Evolutionary conservation across 2,113 vertebrate genomes (phyloP).

Genomic region (Bujurquina vittata): DNA sequence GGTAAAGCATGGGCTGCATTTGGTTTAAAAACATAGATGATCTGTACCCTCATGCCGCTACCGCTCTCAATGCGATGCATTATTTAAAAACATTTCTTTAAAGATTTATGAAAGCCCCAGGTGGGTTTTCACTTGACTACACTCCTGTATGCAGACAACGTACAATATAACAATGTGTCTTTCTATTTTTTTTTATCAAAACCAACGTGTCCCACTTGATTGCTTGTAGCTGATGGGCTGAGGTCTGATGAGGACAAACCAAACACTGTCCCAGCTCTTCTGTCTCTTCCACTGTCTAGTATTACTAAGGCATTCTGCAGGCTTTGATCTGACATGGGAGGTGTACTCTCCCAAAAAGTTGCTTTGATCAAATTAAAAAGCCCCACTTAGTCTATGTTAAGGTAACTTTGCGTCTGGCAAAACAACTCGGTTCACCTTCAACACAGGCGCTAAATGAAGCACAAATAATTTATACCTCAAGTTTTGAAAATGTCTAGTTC

Average conservation of each 20-base stretch:
- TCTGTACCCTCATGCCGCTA: no score
- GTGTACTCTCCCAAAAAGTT: conserved; percentile 47
- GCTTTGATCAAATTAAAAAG: conserved; percentile 68
- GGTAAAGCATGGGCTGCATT: neutral
- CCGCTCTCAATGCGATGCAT: neutral
- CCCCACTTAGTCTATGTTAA: conserved; percentile 45
- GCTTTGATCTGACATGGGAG: conserved; percentile 59
- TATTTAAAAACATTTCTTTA: conserved; percentile 6
- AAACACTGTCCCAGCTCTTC: conserved; percentile 10
- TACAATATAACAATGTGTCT: neutral
- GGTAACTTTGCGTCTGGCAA: conserved; percentile 34
- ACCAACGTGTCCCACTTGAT: neutral
- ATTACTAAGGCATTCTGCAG: conserved; percentile 34
- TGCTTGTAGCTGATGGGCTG: neutral
- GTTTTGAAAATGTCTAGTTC: neutral
- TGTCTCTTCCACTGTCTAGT: conserved; percentile 19
- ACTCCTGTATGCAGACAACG: neutral
- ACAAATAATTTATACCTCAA: neutral
- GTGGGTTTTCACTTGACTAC: neutral
- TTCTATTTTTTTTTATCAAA: neutral
- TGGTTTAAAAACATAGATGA: neutral
- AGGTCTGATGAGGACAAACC: conserved; percentile 11
- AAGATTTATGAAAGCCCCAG: conserved; percentile 1
- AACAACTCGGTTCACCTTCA: conserved; percentile 13
- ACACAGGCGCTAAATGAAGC: neutral